These are phyloP conservation scores for Drosophila acutilabella DNA, from an alignment of 2,888 invertebrate genomes.

Conservation along the genomic window DNA sequence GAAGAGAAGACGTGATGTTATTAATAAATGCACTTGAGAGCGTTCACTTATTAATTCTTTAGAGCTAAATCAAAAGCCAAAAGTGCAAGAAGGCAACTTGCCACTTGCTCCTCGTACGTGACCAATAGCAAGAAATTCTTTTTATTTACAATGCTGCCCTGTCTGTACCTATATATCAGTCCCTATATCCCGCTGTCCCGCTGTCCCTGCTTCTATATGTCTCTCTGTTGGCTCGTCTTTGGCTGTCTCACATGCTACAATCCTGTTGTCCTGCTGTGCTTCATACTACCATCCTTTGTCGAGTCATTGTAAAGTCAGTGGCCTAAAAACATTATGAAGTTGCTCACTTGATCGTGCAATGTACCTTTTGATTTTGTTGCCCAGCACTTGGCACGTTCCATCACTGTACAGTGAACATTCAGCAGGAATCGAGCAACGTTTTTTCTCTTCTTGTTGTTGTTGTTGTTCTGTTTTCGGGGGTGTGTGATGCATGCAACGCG, in stretches of 20 bases:
- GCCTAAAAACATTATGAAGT: slow-evolving; percentile 81
- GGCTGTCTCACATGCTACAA: slow-evolving; percentile 25
- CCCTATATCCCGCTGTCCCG: neutral
- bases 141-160: slow-evolving; percentile 55
- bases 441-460: neutral
- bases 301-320: slow-evolving; percentile 77
- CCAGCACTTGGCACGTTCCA: slow-evolving; percentile 82
- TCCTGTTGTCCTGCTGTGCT: slow-evolving; percentile 5
- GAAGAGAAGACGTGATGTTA: slow-evolving; percentile 45
- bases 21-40: slow-evolving; percentile 79
- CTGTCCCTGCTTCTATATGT: slow-evolving; percentile 7
- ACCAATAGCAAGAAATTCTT: slow-evolving; percentile 75
- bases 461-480: neutral
- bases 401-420: neutral
- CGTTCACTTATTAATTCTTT: slow-evolving; percentile 77
- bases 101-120: slow-evolving; percentile 63
- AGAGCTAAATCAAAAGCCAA: slow-evolving; percentile 61
- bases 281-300: slow-evolving; percentile 12
- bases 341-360: slow-evolving; percentile 84
- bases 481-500: slow-evolving; percentile 6
- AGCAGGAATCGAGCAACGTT: neutral
- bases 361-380: slow-evolving; percentile 81
- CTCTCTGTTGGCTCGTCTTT: slow-evolving; percentile 23
- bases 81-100: slow-evolving; percentile 75
- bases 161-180: neutral